Evolutionary conservation across 1,140 invertebrate genomes (phyloP).

Genomic region (Pantala flavescens): DNA sequence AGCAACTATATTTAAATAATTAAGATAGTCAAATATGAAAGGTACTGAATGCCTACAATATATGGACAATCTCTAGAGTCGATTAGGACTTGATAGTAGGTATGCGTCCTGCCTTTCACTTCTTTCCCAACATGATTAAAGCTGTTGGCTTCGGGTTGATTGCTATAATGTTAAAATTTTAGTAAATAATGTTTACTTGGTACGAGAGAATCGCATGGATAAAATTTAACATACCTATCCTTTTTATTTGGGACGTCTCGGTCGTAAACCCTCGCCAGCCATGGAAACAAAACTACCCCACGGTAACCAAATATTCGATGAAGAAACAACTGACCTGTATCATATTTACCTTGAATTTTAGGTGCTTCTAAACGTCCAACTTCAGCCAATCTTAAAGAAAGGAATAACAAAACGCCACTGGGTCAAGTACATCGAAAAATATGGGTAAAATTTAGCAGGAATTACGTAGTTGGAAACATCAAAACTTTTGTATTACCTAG

Average conservation of each 20-base stretch:
- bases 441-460: not conserved
- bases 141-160: slow-evolving; percentile 31
- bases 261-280: slow-evolving; percentile 89
- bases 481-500: not conserved
- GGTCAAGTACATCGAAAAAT: not conserved
- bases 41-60: slow-evolving; percentile 58
- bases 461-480: not conserved
- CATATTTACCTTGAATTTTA: slow-evolving; percentile 81
- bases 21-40: not conserved
- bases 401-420: not conserved
- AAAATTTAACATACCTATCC: slow-evolving; percentile 32
- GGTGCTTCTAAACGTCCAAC: slow-evolving; percentile 69
- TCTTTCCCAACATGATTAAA: slow-evolving; percentile 62
- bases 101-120: slow-evolving; percentile 80
- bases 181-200: not conserved
- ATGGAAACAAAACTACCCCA: slow-evolving; percentile 90
- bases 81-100: slow-evolving; percentile 95
- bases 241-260: slow-evolving; percentile 60
- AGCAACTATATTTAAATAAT: too few relatives aligned
- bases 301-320: slow-evolving; percentile 93
- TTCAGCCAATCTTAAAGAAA: slow-evolving; percentile 52
- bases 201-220: not conserved
- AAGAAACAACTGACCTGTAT: slow-evolving; percentile 89
- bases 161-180: slow-evolving; percentile 21
- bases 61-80: slow-evolving; percentile 92